Conservation (phyloP, 2,888 invertebrate genomes). For the Xanthia togata region DNA sequence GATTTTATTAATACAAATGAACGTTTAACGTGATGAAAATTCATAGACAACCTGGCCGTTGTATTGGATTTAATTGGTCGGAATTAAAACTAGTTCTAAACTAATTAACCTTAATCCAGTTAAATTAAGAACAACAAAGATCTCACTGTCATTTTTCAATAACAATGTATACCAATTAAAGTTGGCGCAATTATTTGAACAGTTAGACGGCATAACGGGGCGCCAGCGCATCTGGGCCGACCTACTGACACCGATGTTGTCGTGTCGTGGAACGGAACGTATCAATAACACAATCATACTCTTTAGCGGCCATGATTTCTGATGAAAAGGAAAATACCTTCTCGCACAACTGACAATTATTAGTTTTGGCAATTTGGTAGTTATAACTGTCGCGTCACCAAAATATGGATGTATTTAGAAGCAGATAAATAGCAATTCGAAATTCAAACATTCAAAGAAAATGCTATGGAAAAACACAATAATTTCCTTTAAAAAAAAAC, state of each 20-base stretch:
- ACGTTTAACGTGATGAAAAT: slow-evolving; percentile 34
- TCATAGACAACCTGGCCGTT: not conserved
- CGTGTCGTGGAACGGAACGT: slow-evolving; percentile 75
- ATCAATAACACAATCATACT: slow-evolving; percentile 71
- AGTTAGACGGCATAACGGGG: slow-evolving; percentile 87
- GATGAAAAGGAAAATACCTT: slow-evolving; percentile 41
- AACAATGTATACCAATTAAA: slow-evolving; percentile 81
- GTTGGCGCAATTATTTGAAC: slow-evolving; percentile 82
- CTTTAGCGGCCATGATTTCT: slow-evolving; percentile 58
- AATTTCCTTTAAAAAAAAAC: slow-evolving; percentile 78
- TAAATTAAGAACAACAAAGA: slow-evolving; percentile 56
- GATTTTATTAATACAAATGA: slow-evolving; percentile 64
- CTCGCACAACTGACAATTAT: slow-evolving; percentile 25
- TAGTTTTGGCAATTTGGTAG: slow-evolving; percentile 27
- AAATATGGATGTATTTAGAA: slow-evolving; percentile 35
- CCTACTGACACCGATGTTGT: slow-evolving; percentile 87
- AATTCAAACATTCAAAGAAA: slow-evolving; percentile 72
- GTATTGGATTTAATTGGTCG: slow-evolving; percentile 15
- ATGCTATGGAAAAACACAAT: slow-evolving; percentile 73
- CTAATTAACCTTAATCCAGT: slow-evolving; percentile 37
- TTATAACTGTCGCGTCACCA: slow-evolving; percentile 8
- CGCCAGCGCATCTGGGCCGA: slow-evolving; percentile 82
- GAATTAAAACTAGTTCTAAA: slow-evolving; percentile 7
- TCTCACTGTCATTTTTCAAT: slow-evolving; percentile 76
- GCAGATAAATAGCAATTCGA: slow-evolving; percentile 64